Evolutionary conservation across 2,888 invertebrate species (phyloP).

Genomic region (Sympetrum striolatum): DNA sequence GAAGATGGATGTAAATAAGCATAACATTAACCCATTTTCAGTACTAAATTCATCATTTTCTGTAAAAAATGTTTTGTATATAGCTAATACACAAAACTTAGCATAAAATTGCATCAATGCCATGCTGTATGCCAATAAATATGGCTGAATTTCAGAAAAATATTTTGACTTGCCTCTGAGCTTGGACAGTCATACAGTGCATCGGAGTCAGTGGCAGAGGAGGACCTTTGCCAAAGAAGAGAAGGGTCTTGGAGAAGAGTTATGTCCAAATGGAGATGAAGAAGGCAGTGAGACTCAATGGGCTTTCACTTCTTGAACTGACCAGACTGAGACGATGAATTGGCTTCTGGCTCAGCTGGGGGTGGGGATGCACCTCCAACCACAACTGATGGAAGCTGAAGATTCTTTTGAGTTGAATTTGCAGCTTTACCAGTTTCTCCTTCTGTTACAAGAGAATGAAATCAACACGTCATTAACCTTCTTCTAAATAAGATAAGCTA

Average conservation of each 20-base stretch:
- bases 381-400: constrained; percentile 69
- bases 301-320: constrained; percentile 80
- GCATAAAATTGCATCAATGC: too few relatives aligned
- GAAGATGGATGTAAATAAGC: too few relatives aligned
- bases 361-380: constrained; percentile 53
- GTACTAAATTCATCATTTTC: not conserved
- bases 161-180: constrained; percentile 63
- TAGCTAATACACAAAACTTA: too few relatives aligned
- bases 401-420: constrained; percentile 51
- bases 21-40: too few relatives aligned
- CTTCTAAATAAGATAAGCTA: not conserved
- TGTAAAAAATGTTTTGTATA: too few relatives aligned
- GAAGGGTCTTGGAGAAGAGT: constrained; percentile 50
- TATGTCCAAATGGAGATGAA: constrained; percentile 75
- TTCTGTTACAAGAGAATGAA: constrained; percentile 46
- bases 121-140: too few relatives aligned
- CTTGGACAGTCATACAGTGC: constrained; percentile 81
- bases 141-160: not conserved
- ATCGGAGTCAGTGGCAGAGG: constrained; percentile 79
- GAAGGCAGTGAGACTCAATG: constrained; percentile 66
- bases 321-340: constrained; percentile 67
- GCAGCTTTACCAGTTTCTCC: constrained; percentile 47
- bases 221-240: constrained; percentile 45
- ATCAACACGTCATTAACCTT: not conserved
- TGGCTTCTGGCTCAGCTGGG: not conserved